phyloP scores from a whole-genome alignment of 2,888 invertebrate species.

The Rhimphoctona megacephalus region DNA sequence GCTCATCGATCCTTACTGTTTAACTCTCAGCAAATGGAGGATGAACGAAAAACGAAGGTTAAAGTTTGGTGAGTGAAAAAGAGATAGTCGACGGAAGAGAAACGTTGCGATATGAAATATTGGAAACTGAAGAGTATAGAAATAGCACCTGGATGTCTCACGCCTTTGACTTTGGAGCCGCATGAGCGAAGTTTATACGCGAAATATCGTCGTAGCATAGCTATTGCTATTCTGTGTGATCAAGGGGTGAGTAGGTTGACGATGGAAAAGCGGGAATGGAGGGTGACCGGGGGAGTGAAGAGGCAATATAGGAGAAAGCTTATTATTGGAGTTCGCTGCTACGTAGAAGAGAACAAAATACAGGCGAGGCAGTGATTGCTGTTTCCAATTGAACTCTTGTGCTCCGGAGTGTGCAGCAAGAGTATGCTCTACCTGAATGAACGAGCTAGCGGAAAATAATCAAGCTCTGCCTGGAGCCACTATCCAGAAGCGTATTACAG shows the following conservation, averaged over 20 bases:
- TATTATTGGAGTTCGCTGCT: constrained; percentile 84
- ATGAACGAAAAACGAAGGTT: constrained; percentile 59
- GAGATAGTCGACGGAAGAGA: constrained; percentile 50
- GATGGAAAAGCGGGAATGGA: constrained; percentile 63
- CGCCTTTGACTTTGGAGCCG: constrained; percentile 64
- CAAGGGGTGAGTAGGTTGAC: constrained; percentile 55
- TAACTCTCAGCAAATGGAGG: constrained; percentile 15
- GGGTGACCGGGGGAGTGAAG: constrained; percentile 77
- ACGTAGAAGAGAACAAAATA: constrained; percentile 83
- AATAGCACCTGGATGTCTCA: constrained; percentile 60
- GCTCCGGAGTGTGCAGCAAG: constrained; percentile 74
- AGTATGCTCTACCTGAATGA: constrained; percentile 84
- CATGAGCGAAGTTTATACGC: constrained; percentile 70
- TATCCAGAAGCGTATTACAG: constrained; percentile 76
- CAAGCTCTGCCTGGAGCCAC: constrained; percentile 84
- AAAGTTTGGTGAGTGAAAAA: constrained; percentile 70
- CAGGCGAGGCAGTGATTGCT: constrained; percentile 85
- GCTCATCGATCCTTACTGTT: neutral
- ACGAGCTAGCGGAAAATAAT: constrained; percentile 85
- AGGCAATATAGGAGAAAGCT: constrained; percentile 85
- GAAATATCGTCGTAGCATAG: constrained; percentile 67
- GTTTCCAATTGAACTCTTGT: constrained; percentile 85
- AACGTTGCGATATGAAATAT: constrained; percentile 78
- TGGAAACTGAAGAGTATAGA: constrained; percentile 79
- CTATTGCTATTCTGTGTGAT: constrained; percentile 51